Evolutionary conservation across 2,113 vertebrate genomes (phyloP).

Genomic region (Dromiciops gliroides): DNA sequence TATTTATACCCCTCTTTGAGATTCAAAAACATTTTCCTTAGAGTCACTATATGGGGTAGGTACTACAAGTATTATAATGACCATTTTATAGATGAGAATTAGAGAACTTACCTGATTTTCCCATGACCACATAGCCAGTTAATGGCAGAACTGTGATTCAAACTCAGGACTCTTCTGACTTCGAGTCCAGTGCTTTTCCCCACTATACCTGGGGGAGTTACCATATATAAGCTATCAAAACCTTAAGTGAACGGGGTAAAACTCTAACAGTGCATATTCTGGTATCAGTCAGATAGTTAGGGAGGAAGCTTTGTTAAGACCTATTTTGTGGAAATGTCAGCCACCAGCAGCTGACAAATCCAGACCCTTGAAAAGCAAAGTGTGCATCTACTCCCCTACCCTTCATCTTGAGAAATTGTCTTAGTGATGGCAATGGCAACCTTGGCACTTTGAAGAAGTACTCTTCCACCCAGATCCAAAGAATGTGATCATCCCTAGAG

Average conservation of each 20-base stretch:
- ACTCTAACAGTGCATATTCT: no score
- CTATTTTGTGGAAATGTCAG: not conserved
- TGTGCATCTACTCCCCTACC: no score
- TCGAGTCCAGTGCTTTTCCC: no score
- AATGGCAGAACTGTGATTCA: not conserved
- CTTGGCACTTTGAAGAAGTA: not conserved
- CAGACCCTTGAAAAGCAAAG: no score
- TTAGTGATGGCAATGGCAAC: not conserved
- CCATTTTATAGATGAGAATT: not conserved
- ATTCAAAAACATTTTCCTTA: not conserved
- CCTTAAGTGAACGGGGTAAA: no score
- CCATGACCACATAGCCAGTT: not conserved
- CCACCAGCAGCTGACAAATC: no score
- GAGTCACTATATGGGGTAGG: not conserved
- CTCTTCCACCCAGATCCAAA: not conserved
- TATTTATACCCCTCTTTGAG: not conserved
- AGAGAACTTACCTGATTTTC: not conserved
- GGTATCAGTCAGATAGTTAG: no score
- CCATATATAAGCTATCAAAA: no score
- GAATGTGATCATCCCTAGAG: not conserved
- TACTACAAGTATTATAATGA: not conserved
- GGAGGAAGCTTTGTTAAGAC: no score
- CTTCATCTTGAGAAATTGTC: not conserved
- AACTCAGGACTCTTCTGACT: no score
- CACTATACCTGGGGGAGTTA: no score